A percentile compares a stretch with the other conserved stretches of the same genome.
Evolutionary conservation across 2,797 vertebrate species (phyloP).

Genomic region (Lophius americanus): DNA sequence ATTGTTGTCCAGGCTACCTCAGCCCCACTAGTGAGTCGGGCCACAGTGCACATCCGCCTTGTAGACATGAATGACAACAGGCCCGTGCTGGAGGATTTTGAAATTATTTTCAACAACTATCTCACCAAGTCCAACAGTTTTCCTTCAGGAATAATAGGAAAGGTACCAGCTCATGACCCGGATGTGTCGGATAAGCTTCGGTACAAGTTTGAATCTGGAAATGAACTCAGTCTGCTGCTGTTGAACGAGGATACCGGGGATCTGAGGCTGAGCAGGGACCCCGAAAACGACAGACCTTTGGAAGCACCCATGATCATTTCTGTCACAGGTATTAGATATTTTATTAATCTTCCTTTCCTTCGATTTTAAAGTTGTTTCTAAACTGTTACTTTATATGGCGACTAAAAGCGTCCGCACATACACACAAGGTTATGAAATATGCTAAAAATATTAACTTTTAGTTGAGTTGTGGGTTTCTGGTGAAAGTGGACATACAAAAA

Average conservation of each 20-base stretch:
- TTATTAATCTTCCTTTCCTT: background rate
- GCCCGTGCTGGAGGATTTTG: constrained; percentile 91
- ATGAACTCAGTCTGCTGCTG: constrained; percentile 91
- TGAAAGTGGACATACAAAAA: too few species aligned
- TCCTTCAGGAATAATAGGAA: constrained; percentile 93
- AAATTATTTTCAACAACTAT: constrained; percentile 99
- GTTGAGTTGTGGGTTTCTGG: background rate
- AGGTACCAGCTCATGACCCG: constrained; percentile 93
- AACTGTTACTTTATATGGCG: background rate
- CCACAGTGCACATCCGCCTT: constrained; percentile 90
- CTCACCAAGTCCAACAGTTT: constrained; percentile 98
- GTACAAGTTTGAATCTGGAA: constrained; percentile 93
- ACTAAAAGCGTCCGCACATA: background rate
- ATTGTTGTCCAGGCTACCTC: constrained; percentile 98
- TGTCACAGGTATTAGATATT: constrained; percentile 87
- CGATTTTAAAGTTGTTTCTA: background rate
- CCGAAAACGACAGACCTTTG: constrained; percentile 94
- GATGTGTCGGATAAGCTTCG: constrained; percentile 93
- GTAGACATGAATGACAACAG: constrained; percentile 93
- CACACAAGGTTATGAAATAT: background rate
- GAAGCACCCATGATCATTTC: constrained; percentile 96
- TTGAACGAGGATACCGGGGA: constrained; percentile 91
- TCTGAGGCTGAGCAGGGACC: constrained; percentile 89
- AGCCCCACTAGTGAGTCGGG: constrained; percentile 94
- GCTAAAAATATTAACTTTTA: constrained; percentile 1